Evolutionary conservation across 2,888 invertebrate genomes (phyloP), one percentile per base, ranked within the genome.

Genomic region (Calameuta filiformis): DNA sequence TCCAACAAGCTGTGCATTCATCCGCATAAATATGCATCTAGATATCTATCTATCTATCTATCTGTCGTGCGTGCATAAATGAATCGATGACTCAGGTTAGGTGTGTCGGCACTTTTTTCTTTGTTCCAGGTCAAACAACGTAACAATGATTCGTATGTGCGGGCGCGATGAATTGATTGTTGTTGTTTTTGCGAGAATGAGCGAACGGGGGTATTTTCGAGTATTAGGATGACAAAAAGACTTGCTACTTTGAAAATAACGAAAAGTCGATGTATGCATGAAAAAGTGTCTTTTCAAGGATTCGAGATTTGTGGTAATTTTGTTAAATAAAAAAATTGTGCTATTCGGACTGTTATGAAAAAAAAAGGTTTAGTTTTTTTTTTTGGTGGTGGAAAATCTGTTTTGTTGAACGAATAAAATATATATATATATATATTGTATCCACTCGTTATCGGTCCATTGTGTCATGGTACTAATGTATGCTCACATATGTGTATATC

Each of bases 1-100:
- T 56, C 56, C 56, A 56, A 56, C 56, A 77, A 77, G 77, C 77
- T 77, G 77, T 77, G 77, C 77, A 77, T 77, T 75, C 75, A 77
- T 75, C 68, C 34, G 69, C 77, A 74, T 68, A 73, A 73, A 68
- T 74, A 74, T 74, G 73, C 77, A 77, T 68, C 56, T 56, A 56
- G 56, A 56, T 56, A 56, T 56, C 12, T 37, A 37, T 37, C 15
- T 1, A 40, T 40, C 40, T 40, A 56, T 56, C 23, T 56, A 56
- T 56, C 56, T 56, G 56, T 56, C 56, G 56, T 56, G 56, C 56
- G 56, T 56, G 56, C 56, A 56, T 56, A 56, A 56, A 56, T 56
- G 56, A 56, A 23, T 56, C 23, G 23, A 56, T 56, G 56, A 56
- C 56, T 56, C 56, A 9, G 56, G 56, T 23, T 23, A 23, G 9